Conservation (phyloP, 2,888 invertebrate species). For the Zele albiditarsus region DNA sequence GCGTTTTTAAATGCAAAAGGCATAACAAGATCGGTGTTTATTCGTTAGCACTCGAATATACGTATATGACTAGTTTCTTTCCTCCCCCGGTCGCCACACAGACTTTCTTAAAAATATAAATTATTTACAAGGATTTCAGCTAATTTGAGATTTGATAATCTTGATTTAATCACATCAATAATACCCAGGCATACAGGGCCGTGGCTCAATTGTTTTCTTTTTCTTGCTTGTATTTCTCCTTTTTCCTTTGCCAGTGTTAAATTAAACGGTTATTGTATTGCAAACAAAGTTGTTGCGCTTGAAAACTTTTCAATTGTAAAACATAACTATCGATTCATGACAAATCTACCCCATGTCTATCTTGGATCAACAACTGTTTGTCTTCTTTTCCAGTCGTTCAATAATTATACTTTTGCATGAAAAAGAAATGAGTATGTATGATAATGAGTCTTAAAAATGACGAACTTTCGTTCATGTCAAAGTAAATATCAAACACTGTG, state of each 20-base stretch:
- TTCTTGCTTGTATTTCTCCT: slow-evolving; percentile 43
- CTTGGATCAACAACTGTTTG: background rate
- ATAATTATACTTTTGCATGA: background rate
- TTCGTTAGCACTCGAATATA: slow-evolving; percentile 71
- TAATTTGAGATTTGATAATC: slow-evolving; percentile 68
- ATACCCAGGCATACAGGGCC: slow-evolving; percentile 67
- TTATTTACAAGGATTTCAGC: slow-evolving; percentile 70
- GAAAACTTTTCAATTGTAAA: slow-evolving; percentile 3
- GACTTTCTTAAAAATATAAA: slow-evolving; percentile 72
- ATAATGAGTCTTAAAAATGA: background rate
- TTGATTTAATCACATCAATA: slow-evolving; percentile 70
- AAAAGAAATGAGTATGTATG: background rate
- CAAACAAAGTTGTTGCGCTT: slow-evolving; percentile 15
- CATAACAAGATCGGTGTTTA: slow-evolving; percentile 70
- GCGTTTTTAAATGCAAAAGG: slow-evolving; percentile 70
- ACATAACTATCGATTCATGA: background rate
- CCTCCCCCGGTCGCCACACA: slow-evolving; percentile 61
- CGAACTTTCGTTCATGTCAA: background rate
- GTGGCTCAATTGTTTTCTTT: slow-evolving; percentile 56
- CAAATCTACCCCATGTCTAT: background rate
- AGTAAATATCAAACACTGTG: background rate
- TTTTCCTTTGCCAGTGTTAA: slow-evolving; percentile 15
- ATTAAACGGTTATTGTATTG: slow-evolving; percentile 50
- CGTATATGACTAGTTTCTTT: slow-evolving; percentile 70
- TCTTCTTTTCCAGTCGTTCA: slow-evolving; percentile 6